These are phyloP conservation scores for Sphaeramia orbicularis DNA, from an alignment of 2,797 vertebrate genomes.

Conservation along the genomic window DNA sequence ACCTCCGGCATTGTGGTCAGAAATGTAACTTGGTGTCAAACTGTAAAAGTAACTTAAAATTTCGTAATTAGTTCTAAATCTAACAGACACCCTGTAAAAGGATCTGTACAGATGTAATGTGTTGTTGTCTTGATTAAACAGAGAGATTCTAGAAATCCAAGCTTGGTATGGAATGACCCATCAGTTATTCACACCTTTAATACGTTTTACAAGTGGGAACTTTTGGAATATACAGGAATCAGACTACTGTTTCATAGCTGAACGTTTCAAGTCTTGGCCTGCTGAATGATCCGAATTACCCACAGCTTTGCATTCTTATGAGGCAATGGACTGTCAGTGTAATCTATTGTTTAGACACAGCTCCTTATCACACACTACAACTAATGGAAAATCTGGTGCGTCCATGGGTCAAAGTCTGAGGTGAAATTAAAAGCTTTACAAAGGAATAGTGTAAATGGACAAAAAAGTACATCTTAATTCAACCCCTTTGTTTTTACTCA, in stretches of 20 bases:
- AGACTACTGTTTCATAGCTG: conserved; percentile 7
- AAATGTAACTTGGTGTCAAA: too few species aligned
- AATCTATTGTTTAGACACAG: conserved; percentile 49
- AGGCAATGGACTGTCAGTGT: conserved; percentile 41
- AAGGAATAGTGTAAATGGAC: conserved; percentile 18
- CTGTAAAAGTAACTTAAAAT: too few species aligned
- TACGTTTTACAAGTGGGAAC: background rate
- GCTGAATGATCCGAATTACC: conserved; percentile 26
- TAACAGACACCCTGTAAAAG: too few species aligned
- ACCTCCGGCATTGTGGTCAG: too few species aligned
- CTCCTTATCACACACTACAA: conserved; percentile 67
- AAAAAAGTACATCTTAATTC: background rate
- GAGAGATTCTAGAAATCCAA: too few species aligned
- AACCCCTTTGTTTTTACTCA: background rate
- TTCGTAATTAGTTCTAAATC: too few species aligned
- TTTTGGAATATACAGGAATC: conserved; percentile 2
- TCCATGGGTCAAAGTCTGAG: conserved; percentile 79
- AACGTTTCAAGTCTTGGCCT: conserved; percentile 9
- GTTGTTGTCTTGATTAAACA: too few species aligned
- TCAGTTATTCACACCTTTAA: background rate
- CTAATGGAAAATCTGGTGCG: conserved; percentile 70
- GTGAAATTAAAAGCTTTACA: conserved; percentile 35
- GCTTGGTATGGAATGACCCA: too few species aligned
- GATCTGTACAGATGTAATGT: too few species aligned
- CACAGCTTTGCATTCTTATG: conserved; percentile 33